Conservation (phyloP, 2,888 invertebrate species). For the Trichopoda pennipes region DNA sequence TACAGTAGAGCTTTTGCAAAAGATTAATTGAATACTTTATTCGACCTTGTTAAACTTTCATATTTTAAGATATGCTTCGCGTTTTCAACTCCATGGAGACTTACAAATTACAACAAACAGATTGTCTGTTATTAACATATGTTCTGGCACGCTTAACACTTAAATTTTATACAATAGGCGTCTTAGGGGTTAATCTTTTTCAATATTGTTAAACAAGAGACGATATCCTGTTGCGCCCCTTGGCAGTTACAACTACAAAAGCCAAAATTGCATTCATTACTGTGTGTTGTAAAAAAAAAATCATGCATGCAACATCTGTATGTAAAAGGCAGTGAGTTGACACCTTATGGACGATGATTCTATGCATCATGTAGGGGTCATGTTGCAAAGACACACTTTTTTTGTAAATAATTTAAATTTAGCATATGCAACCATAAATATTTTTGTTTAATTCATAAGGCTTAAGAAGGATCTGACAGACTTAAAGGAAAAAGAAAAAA, state of each 20-base stretch:
- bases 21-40: too few species aligned
- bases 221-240: conserved; percentile 62
- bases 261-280: conserved; percentile 48
- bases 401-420: conserved; percentile 23
- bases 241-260: conserved; percentile 25
- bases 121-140: conserved; percentile 63
- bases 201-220: conserved; percentile 21
- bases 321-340: conserved; percentile 19
- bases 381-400: conserved; percentile 19
- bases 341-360: conserved; percentile 30
- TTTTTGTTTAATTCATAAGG: conserved; percentile 31
- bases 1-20: too few species aligned
- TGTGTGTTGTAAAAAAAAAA: conserved; percentile 4
- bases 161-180: conserved; percentile 29
- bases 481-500: conserved; percentile 48
- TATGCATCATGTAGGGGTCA: conserved; percentile 32
- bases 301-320: conserved; percentile 52
- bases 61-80: conserved; percentile 19
- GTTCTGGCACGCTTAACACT: conserved; percentile 65
- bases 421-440: conserved; percentile 54
- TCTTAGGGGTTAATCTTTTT: conserved; percentile 5
- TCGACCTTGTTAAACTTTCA: conserved; percentile 20
- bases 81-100: not conserved
- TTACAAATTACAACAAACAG: not conserved
- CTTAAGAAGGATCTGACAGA: conserved; percentile 45